These are phyloP conservation scores for Noctilio leporinus DNA, from an alignment of 2,113 vertebrate genomes.

Conservation along the genomic window DNA sequence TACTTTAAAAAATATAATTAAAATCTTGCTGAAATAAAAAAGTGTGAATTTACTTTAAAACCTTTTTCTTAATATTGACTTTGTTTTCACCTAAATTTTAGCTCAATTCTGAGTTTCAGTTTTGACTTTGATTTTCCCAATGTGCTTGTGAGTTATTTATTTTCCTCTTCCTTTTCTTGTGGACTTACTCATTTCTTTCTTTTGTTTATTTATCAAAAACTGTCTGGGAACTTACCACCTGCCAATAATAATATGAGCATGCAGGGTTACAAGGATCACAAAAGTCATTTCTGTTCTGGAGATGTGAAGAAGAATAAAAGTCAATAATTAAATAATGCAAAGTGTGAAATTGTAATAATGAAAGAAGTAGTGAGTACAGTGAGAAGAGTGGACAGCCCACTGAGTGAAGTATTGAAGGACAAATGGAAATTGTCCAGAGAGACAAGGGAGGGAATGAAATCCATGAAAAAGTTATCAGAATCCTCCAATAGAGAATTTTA, in stretches of 20 bases:
- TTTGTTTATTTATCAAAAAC: not conserved
- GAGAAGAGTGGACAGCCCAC: not conserved
- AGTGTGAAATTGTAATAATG: not conserved
- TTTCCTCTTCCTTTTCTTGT: not conserved
- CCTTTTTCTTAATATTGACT: not conserved
- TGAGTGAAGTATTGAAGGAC: accelerated
- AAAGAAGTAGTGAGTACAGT: not conserved
- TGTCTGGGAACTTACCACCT: not conserved
- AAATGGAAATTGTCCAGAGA: not conserved
- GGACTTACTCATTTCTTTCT: not conserved
- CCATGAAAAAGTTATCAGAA: not conserved
- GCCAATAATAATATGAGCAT: not conserved
- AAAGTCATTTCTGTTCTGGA: not conserved
- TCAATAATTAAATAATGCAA: not conserved
- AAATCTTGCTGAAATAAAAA: not conserved
- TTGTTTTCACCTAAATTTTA: not conserved
- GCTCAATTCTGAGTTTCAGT: not conserved
- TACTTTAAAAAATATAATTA: constrained; percentile 20
- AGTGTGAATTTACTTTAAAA: not conserved
- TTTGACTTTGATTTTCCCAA: not conserved
- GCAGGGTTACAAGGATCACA: not conserved
- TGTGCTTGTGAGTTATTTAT: not conserved
- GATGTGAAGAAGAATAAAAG: not conserved
- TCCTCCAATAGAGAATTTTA: not conserved
- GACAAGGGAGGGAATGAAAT: too few relatives aligned